Evolutionary conservation across 1,140 invertebrate genomes (phyloP), one percentile per base, ranked within the genome.

Genomic region (Drosophila santomea): DNA sequence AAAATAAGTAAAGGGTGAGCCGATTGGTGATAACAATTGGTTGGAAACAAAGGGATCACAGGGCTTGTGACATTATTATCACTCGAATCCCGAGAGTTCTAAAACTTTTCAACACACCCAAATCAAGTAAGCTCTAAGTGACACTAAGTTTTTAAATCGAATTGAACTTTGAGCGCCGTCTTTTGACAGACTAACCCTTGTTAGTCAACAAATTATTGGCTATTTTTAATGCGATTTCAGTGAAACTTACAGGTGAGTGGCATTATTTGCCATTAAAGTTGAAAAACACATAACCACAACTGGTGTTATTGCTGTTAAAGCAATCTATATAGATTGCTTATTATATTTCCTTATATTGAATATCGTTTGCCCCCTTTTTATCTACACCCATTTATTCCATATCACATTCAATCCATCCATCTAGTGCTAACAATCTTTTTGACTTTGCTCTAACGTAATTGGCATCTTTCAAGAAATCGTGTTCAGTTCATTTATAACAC

Each of bases 381-480:
- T 57, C 44, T 44, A 3, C 4, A n/a, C 3, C 11, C 20, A 15
- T 25, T 8, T 28, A 41, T 8, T 11, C 39, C 63, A 17, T n/a
- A 69, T 48, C 51, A 48, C 28, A 48, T 15, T 17, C 36, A 28
- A 71, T 50, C 64, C 64, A 71, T 71, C 68, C 68, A 71, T 71
- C 66, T 71, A 71, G 17, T 28, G 64, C 58, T 58, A 48, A 28
- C 68, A 58, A 71, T 71, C 64, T 71, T 56, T 71, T 41, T 71
- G 68, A 71, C 68, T 71, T 71, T 36, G 28, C 44, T 58, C 12
- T 44, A 71, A 71, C 66, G 58, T 71, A 71, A 71, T 71, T 71
- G 68, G 68, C 66, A 71, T 57, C 52, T 71, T 44, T 71, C 68
- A 71, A 50, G 52, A 71, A 58, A 41, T 58, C 25, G 20, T 43